Conservation (phyloP, 2,113 vertebrate species). For the Morone saxatilis region DNA sequence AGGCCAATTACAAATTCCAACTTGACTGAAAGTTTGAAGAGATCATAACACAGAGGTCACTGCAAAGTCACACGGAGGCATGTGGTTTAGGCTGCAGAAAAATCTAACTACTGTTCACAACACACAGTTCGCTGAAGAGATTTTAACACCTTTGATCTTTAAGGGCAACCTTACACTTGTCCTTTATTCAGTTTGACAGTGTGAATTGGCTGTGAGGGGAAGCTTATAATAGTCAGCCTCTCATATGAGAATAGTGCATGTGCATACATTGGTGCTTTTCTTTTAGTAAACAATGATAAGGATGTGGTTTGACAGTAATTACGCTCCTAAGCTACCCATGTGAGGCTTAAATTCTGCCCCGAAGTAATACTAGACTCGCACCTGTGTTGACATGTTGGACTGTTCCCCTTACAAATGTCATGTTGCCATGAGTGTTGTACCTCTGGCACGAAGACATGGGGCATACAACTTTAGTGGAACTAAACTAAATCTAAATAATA, state of each 20-base stretch:
- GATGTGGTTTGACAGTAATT: not conserved
- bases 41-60: slow-evolving; percentile 36
- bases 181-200: not conserved
- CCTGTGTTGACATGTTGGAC: not conserved
- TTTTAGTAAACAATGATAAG: not conserved
- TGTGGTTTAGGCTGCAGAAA: slow-evolving; percentile 11
- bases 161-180: not conserved
- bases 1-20: slow-evolving; percentile 47
- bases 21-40: slow-evolving; percentile 41
- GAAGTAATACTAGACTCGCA: not conserved
- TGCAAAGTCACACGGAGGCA: slow-evolving; percentile 43
- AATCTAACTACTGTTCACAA: not conserved
- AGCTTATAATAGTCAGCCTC: not conserved
- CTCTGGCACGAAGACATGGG: not conserved
- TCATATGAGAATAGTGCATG: not conserved
- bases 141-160: not conserved
- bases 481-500: not conserved
- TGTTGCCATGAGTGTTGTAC: not conserved
- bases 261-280: not conserved
- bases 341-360: not conserved
- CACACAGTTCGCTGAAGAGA: not conserved
- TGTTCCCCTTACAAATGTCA: not conserved
- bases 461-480: not conserved
- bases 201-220: not conserved
- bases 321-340: not conserved